Percentiles rank a stretch among this genome's conserved stretches.
Evolutionary conservation across 2,888 invertebrate species (phyloP).

Genomic region (Conistra vaccinii): DNA sequence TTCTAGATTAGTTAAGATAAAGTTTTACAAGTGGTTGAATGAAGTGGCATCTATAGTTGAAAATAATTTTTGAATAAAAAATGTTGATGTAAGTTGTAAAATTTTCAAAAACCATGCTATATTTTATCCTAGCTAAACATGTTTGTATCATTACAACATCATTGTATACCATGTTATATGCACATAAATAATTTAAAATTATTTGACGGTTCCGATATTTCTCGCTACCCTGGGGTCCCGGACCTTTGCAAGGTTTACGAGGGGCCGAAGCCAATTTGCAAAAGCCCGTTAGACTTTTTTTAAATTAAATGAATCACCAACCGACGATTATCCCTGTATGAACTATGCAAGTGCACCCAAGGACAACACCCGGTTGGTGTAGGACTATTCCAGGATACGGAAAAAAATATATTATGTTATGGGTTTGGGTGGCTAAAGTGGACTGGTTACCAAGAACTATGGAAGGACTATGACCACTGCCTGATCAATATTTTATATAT

Average conservation of each 20-base stretch:
- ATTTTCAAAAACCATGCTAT: not conserved
- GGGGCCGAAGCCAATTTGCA: not conserved
- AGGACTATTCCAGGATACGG: not conserved
- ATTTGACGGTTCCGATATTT: not conserved
- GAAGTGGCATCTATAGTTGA: not conserved
- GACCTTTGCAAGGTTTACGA: not conserved
- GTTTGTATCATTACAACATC: not conserved
- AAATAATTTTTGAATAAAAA: not conserved
- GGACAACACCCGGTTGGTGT: no score
- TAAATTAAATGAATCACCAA: not conserved
- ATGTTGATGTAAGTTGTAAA: not conserved
- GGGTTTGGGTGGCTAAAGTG: no score
- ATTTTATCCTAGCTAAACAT: not conserved
- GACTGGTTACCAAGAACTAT: not conserved
- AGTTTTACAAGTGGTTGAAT: not conserved
- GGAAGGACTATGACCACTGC: not conserved
- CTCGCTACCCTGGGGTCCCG: not conserved
- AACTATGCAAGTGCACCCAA: not conserved
- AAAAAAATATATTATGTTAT: not conserved
- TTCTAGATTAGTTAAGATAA: not conserved
- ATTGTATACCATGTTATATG: not conserved
- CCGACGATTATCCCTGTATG: not conserved
- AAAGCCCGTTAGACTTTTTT: no score
- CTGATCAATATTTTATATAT: not conserved
- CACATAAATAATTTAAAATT: not conserved